These are phyloP conservation scores for Stenolophus ochropezus DNA, from an alignment of 2,888 invertebrate genomes.

Conservation along the genomic window DNA sequence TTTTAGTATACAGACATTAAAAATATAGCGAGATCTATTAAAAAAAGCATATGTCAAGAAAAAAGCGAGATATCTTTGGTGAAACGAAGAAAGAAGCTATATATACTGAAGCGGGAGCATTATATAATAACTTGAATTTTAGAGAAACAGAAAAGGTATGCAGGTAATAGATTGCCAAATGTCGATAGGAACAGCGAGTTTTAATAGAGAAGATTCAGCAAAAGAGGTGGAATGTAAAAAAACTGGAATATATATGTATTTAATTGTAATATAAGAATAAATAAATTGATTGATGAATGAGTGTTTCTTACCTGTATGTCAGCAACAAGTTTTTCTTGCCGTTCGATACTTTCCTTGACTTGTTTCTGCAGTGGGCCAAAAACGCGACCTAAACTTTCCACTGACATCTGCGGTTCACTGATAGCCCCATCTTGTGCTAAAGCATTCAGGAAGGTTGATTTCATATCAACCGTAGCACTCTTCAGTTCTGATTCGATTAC, in stretches of 20 bases:
- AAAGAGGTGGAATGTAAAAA: no score
- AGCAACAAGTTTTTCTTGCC: slow-evolving; percentile 81
- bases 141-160: no score
- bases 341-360: slow-evolving; percentile 83
- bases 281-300: background rate
- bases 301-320: slow-evolving; percentile 78
- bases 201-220: no score
- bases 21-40: no score
- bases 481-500: slow-evolving; percentile 91
- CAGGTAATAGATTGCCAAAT: no score
- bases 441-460: slow-evolving; percentile 84
- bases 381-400: slow-evolving; percentile 82
- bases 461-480: slow-evolving; percentile 87
- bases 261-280: slow-evolving; percentile 5
- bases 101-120: no score
- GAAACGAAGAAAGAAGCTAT: no score
- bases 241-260: slow-evolving; percentile 36
- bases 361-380: slow-evolving; percentile 87
- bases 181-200: no score
- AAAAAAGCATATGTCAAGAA: no score
- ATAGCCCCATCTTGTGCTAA: slow-evolving; percentile 86
- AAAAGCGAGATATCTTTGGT: no score
- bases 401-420: slow-evolving; percentile 84
- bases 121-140: no score
- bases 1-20: no score